Base-by-base conservation (phyloP, 2,797 vertebrate species). In the Enteromius treurensis region DNA sequence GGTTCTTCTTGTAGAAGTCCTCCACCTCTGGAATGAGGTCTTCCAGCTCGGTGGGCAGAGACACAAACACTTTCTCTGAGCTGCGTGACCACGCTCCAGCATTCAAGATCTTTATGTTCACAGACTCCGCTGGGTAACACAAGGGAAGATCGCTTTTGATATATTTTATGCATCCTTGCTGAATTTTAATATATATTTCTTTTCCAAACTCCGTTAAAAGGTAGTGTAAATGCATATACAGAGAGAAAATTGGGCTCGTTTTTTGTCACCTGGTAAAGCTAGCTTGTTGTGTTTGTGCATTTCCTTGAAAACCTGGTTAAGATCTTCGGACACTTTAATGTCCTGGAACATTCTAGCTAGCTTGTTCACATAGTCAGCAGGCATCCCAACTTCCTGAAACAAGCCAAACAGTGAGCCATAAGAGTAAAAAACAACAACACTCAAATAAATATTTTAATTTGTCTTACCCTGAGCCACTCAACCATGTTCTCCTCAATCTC, bases 401-500 rank as follows among this genome's bases (percentile, higher is more conserved):
- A 90, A 88, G 37, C 86, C 85, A 47, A 65, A 49, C 26, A 34
- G 5, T 47, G 19, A 32, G 11, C 0, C 23, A 47, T 21, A 51
- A 67, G 45, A 34, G 21, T 32, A 34, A 7, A 65, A 40, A 40
- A 8, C 26, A 40, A 40, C 1, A 34, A 34, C 60, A 19, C 32
- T 58, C 15, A 70, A 34, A 26, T 26, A 26, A 26, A 26, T 26
- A 26, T 26, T 26, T 26, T 26, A 26, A 26, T 26, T 26, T 26
- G 26, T 26, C 94, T 92, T 92, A 99, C 98, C 96, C 98, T 95
- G 89, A 99, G 96, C 98, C 98, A 99, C 89, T 99, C 98, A 86
- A 99, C 98, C 98, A 99, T 99, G 91, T 99, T 99, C 92, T 99
- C 98, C 92, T 99, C 98, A 60, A 98, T 99, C 93, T 99, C 98